These are phyloP conservation scores for Andrena praecox DNA, from an alignment of 2,888 invertebrate genomes.

Conservation along the genomic window DNA sequence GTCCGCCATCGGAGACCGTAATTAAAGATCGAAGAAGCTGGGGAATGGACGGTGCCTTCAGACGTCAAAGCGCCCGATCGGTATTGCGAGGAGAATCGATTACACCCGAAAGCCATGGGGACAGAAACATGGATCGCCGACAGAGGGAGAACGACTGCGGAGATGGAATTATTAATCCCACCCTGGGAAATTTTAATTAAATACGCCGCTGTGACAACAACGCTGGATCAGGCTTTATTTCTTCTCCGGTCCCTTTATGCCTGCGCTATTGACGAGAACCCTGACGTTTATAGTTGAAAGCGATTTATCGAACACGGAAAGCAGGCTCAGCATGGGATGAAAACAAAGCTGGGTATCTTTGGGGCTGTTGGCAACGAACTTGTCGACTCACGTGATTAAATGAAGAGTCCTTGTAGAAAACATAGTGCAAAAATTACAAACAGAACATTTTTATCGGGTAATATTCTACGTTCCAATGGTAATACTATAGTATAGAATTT, in stretches of 20 bases:
- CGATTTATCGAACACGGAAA: too few species aligned
- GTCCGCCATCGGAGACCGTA: conserved; percentile 4
- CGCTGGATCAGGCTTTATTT: neutral
- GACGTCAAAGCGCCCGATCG: conserved; percentile 15
- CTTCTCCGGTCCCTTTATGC: neutral
- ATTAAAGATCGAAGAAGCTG: conserved; percentile 37
- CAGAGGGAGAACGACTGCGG: neutral
- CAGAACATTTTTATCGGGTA: too few species aligned
- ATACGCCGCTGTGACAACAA: neutral
- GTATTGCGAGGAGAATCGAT: conserved; percentile 8
- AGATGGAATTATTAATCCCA: conserved; percentile 13
- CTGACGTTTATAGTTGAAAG: neutral
- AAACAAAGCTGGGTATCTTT: too few species aligned
- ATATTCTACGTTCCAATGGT: too few species aligned
- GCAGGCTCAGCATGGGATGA: too few species aligned
- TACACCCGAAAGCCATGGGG: neutral
- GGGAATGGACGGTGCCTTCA: neutral
- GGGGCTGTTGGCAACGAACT: too few species aligned
- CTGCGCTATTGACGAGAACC: neutral
- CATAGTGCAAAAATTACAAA: too few species aligned
- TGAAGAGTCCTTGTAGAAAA: too few species aligned
- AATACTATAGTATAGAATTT: too few species aligned
- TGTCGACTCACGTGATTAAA: too few species aligned
- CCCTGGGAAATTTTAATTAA: conserved; percentile 28
- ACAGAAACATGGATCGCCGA: neutral